These are phyloP conservation scores for Cheilosia pagana DNA, from an alignment of 2,888 invertebrate genomes.

Conservation along the genomic window DNA sequence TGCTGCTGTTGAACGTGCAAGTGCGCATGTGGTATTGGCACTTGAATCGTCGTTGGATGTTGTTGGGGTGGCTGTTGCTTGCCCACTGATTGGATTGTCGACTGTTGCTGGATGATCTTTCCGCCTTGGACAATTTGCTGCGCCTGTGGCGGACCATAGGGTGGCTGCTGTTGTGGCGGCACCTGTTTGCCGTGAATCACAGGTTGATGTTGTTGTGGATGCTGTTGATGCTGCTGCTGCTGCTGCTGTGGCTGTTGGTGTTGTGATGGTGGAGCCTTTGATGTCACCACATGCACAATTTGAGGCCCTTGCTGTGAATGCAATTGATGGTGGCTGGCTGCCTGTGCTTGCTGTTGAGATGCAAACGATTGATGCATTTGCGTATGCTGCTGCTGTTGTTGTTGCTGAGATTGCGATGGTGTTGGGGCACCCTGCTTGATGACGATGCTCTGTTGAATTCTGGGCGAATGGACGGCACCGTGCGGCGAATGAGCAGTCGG, in stretches of 20 bases:
- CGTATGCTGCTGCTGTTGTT: slow-evolving; percentile 75
- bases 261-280: slow-evolving; percentile 77
- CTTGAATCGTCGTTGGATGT: slow-evolving; percentile 61
- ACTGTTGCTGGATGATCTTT: slow-evolving; percentile 61
- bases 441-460: slow-evolving; percentile 75
- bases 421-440: slow-evolving; percentile 58
- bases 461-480: slow-evolving; percentile 78
- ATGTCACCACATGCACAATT: slow-evolving; percentile 79
- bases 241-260: slow-evolving; percentile 58
- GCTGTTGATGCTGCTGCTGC: slow-evolving; percentile 47
- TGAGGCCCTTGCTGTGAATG: slow-evolving; percentile 64
- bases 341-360: slow-evolving; percentile 24
- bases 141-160: slow-evolving; percentile 55
- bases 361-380: slow-evolving; percentile 35
- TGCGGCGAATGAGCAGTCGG: slow-evolving; percentile 80
- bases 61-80: slow-evolving; percentile 64
- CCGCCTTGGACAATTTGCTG: slow-evolving; percentile 68
- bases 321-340: slow-evolving; percentile 34
- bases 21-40: slow-evolving; percentile 71
- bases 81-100: slow-evolving; percentile 66
- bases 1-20: slow-evolving; percentile 59
- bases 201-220: slow-evolving; percentile 59
- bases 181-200: slow-evolving; percentile 72
- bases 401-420: slow-evolving; percentile 75
- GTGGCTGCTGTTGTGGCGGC: slow-evolving; percentile 56